Evolutionary conservation across 2,797 vertebrate species (phyloP).

Genomic region (Tiaroga cobitis): DNA sequence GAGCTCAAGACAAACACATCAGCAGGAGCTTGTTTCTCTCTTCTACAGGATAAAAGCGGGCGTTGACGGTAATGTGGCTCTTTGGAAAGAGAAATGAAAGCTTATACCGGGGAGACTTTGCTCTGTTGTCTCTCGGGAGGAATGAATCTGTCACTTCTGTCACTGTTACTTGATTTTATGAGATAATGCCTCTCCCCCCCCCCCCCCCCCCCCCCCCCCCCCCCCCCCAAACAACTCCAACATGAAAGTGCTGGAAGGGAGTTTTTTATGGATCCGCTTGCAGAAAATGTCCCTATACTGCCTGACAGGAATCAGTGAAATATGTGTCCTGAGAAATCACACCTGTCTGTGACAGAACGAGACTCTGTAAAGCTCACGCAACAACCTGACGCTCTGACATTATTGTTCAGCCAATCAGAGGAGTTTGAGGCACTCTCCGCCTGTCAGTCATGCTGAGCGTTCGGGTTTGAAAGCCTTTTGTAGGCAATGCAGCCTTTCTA

Average conservation of each 20-base stretch:
- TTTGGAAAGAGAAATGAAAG: constrained; percentile 55
- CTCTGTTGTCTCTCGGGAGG: constrained; percentile 21
- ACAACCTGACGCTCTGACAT: neutral
- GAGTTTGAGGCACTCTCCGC: neutral
- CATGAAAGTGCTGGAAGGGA: neutral
- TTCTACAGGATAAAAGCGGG: constrained; percentile 47
- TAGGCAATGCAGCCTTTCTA: neutral
- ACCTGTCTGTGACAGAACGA: constrained; percentile 1
- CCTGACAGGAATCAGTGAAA: constrained; percentile 10
- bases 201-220: no score
- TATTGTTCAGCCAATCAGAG: neutral
- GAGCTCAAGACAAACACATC: constrained; percentile 3
- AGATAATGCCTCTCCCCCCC: constrained; percentile 22
- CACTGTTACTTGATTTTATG: constrained; percentile 10
- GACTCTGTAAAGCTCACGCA: constrained; percentile 26
- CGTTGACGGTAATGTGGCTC: constrained; percentile 45
- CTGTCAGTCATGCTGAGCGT: neutral
- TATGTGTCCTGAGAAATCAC: neutral
- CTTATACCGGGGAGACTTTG: constrained; percentile 39
- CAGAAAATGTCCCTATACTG: neutral
- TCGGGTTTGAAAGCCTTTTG: neutral
- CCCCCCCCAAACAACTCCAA: neutral
- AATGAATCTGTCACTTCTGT: constrained; percentile 27
- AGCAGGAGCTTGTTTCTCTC: constrained; percentile 27
- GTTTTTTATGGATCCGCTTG: neutral